Evolutionary conservation across 2,113 vertebrate species (phyloP).

Genomic region (Thoracochromis brauschi): DNA sequence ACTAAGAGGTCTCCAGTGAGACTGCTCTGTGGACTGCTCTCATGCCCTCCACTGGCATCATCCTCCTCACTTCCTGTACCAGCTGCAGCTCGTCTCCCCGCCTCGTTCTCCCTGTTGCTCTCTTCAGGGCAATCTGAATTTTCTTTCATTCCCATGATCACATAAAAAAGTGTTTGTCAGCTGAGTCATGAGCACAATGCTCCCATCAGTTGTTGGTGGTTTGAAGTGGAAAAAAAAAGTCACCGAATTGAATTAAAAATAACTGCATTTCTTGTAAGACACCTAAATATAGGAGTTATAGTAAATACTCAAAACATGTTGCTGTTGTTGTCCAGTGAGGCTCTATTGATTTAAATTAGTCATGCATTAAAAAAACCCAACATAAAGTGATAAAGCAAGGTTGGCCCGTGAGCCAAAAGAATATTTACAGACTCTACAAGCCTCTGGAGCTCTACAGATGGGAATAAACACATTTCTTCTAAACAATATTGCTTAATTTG

Average conservation of each 20-base stretch:
- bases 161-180: constrained; percentile 8
- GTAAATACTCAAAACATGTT: background rate
- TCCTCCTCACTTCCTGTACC: constrained; percentile 55
- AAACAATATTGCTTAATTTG: background rate
- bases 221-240: background rate
- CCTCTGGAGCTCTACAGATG: background rate
- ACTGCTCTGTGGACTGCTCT: constrained; percentile 30
- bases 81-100: constrained; percentile 53
- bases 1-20: constrained; percentile 17
- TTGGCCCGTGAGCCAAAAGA: background rate
- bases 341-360: background rate
- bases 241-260: background rate
- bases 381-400: background rate
- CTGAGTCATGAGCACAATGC: constrained; percentile 13
- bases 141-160: constrained; percentile 55
- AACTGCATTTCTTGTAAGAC: background rate
- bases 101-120: background rate
- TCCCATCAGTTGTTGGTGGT: background rate
- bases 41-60: constrained; percentile 55
- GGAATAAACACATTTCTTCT: background rate
- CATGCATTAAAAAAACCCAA: background rate
- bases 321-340: background rate
- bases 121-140: background rate
- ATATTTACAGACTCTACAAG: background rate
- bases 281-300: background rate